Conservation (phyloP, 1,140 invertebrate genomes). For the Dinothrombium tinctorium region DNA sequence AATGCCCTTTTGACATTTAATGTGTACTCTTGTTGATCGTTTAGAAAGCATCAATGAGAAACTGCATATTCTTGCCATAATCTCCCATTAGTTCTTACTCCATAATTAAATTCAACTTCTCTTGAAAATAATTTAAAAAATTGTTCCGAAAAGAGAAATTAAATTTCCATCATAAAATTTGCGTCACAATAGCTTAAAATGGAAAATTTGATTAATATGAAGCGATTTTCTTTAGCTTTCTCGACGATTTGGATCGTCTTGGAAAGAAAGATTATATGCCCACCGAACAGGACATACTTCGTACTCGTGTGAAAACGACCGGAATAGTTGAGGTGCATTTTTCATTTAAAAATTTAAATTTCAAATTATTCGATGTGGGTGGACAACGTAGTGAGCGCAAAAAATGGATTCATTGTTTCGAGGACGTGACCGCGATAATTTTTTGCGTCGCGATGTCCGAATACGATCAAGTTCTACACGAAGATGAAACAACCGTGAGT, state of each 20-base stretch:
- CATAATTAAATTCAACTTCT: no score
- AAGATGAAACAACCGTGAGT: slow-evolving; percentile 29
- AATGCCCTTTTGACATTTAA: no score
- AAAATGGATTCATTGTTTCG: slow-evolving; percentile 95
- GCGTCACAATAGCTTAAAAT: no score
- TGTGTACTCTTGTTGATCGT: no score
- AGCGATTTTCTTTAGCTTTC: slow-evolving; percentile 63
- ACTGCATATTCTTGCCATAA: no score
- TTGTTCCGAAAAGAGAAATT: no score
- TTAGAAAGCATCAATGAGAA: no score
- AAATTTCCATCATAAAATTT: no score
- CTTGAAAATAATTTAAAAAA: no score
- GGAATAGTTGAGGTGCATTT: slow-evolving; percentile 35
- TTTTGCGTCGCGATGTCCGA: slow-evolving; percentile 81
- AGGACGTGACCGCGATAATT: slow-evolving; percentile 82
- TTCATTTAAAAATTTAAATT: slow-evolving; percentile 35
- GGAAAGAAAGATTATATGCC: slow-evolving; percentile 31
- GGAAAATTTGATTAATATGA: no score
- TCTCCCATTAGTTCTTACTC: no score
- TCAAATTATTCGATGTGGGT: slow-evolving; percentile 31
- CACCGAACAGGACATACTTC: slow-evolving; percentile 35
- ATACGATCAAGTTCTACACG: slow-evolving; percentile 36
- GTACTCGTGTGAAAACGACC: slow-evolving; percentile 37
- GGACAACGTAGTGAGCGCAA: slow-evolving; percentile 62
- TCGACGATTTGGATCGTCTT: slow-evolving; percentile 45